A percentile compares a stretch with the other conserved stretches of the same genome.
Conservation (phyloP, 2,888 invertebrate species). For the Spisula solida region DNA sequence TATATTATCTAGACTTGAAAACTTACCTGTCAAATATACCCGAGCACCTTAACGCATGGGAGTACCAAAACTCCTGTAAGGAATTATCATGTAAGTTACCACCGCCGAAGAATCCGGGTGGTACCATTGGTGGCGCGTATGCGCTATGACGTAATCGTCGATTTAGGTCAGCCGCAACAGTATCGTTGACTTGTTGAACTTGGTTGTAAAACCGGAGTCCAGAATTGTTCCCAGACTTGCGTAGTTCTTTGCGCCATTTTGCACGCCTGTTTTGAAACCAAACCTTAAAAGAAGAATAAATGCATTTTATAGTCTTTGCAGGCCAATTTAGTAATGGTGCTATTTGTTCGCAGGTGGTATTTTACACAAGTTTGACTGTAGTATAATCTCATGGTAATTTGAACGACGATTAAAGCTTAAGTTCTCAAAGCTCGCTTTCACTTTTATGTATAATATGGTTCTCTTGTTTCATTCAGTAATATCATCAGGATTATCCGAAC, state of each 20-base stretch:
- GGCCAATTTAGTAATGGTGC: too few species aligned
- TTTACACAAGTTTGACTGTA: background rate
- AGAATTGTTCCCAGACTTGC: constrained; percentile 37
- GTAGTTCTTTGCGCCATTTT: constrained; percentile 72
- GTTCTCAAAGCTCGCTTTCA: too few species aligned
- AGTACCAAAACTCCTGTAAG: constrained; percentile 58
- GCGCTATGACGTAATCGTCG: constrained; percentile 52
- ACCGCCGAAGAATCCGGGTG: constrained; percentile 47
- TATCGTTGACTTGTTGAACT: constrained; percentile 28
- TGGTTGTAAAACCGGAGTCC: constrained; percentile 50
- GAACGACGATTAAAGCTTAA: too few species aligned
- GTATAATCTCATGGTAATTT: background rate
- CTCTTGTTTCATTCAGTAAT: too few species aligned
- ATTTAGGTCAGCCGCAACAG: constrained; percentile 46
- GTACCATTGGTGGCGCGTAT: constrained; percentile 37
- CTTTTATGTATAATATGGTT: too few species aligned
- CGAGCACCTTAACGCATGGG: constrained; percentile 36
- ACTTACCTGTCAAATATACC: constrained; percentile 46
- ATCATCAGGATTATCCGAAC: too few species aligned
- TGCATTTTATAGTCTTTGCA: too few species aligned
- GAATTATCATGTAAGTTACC: constrained; percentile 33
- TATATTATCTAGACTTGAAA: background rate
- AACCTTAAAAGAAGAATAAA: constrained; percentile 50
- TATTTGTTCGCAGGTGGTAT: too few species aligned
- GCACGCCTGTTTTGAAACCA: constrained; percentile 74